These are phyloP conservation scores for Peromyscus polionotus DNA, from an alignment of 2,113 vertebrate genomes.

Conservation along the genomic window DNA sequence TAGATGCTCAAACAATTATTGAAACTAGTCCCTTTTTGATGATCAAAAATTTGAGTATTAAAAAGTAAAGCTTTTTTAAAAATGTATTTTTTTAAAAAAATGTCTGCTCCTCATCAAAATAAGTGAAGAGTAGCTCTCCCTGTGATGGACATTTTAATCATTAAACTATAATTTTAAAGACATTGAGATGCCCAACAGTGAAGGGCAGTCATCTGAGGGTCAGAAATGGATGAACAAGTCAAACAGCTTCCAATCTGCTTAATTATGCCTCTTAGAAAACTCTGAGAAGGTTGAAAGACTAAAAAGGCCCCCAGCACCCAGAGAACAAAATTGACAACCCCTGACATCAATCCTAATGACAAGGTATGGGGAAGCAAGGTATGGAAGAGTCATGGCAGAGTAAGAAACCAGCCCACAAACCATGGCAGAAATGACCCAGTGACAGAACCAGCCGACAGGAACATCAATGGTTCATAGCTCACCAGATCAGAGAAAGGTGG, in stretches of 20 bases:
- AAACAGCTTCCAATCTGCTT: neutral
- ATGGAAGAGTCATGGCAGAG: neutral
- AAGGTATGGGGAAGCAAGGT: neutral
- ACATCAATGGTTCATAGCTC: accelerated
- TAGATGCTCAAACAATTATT: neutral
- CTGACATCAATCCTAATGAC: neutral
- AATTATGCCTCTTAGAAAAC: neutral
- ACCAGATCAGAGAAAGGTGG: neutral
- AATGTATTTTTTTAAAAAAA: neutral
- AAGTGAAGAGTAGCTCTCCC: neutral
- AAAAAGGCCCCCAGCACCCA: neutral
- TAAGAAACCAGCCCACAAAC: neutral
- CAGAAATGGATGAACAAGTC: neutral
- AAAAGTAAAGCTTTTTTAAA: neutral
- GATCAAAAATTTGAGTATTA: neutral
- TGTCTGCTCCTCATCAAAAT: neutral
- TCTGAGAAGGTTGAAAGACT: too few relatives aligned
- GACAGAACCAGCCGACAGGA: accelerated
- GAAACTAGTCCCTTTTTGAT: neutral
- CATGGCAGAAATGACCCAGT: neutral
- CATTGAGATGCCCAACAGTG: neutral
- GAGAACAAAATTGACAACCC: neutral
- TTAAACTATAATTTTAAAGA: neutral
- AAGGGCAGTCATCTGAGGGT: neutral
- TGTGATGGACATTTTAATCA: neutral